Conservation (phyloP, 2,797 vertebrate genomes). For the Lepus oiostolus region DNA sequence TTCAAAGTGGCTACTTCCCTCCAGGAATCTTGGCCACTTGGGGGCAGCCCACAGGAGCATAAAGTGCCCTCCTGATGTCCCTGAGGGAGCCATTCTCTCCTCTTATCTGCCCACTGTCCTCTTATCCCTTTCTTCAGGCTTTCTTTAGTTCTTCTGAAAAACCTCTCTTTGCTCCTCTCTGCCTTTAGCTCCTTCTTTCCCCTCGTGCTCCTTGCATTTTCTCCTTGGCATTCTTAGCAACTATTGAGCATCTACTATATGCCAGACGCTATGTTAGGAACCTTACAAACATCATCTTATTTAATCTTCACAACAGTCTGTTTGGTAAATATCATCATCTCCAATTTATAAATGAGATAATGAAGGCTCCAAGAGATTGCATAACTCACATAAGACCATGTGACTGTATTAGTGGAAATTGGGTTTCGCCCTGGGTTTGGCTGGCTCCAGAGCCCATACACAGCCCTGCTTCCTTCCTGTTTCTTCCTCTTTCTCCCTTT, state of each 20-base stretch:
- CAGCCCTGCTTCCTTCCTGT: not conserved
- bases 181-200: constrained; percentile 8
- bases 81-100: not conserved
- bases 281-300: constrained; percentile 7
- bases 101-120: not conserved
- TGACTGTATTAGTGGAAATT: not conserved
- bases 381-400: not conserved
- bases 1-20: not conserved
- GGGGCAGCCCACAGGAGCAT: not conserved
- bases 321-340: constrained; percentile 36
- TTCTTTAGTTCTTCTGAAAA: constrained; percentile 41
- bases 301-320: not conserved
- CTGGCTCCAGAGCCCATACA: not conserved
- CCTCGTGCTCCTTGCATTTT: not conserved
- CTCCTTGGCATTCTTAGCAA: not conserved
- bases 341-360: constrained; percentile 54
- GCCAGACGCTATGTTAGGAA: constrained; percentile 16
- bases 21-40: not conserved
- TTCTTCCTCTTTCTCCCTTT: constrained; percentile 54
- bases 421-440: constrained; percentile 32
- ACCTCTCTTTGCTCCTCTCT: not conserved
- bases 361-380: not conserved
- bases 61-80: not conserved
- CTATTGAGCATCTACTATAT: constrained; percentile 21
- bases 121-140: not conserved